Evolutionary conservation across 2,113 vertebrate genomes (phyloP), one percentile per base, ranked within the genome.

Genomic region (Plectropomus leopardus): DNA sequence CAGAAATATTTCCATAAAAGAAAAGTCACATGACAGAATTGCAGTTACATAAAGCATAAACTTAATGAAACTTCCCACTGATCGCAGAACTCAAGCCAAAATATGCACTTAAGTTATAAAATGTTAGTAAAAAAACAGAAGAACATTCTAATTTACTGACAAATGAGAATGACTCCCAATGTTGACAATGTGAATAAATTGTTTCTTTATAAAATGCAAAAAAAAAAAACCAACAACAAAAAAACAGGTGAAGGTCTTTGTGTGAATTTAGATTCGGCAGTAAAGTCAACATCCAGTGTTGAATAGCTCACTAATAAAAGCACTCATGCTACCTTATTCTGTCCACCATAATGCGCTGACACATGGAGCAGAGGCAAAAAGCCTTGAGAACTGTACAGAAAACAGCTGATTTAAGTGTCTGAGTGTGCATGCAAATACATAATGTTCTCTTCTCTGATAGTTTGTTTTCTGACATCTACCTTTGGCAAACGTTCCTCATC

Each of bases 231-330:
- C n/a, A n/a, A 80, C 7, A 74, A 68, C 13, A 21, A 36, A 71
- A 60, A 32, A 58, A 80, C 36, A 30, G 26, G n/a, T 58, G 40
- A 80, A 36, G 28, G 50, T 64, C 26, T 72, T 73, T 34, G 32
- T 72, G 50, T 72, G 44, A 68, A 63, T 65, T 73, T 79, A 64
- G 75, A 72, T 70, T 80, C 1, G 55, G 78, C 83, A 65, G 78
- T 82, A 82, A 91, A 87, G 23, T 91, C 92, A 92, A 93, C 90
- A 93, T 90, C 91, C 90, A 93, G 93, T 93, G 88, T 92, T 93
- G 93, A 93, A 87, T 88, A 88, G 78, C 51, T 82, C 63, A 63
- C 64, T 58, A 82, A 57, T 70, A 82, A 80, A 87, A 82, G 61
- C 72, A 63, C 63, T 82, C 40, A 24, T 77, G 71, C 61, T 75